Conservation (phyloP, 2,888 invertebrate genomes). For the Abrostola triplasia region DNA sequence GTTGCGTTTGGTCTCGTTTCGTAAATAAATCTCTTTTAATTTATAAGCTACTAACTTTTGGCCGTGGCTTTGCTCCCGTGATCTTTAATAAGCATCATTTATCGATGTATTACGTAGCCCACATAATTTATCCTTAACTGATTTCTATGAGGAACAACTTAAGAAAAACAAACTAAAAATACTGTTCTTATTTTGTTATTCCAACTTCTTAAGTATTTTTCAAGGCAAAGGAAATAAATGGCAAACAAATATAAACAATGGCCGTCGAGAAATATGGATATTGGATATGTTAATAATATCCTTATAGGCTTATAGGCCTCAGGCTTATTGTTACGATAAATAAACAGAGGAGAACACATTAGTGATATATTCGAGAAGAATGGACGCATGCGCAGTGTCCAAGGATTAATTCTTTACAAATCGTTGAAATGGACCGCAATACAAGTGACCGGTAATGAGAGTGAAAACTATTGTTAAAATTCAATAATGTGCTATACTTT, state of each 20-base stretch:
- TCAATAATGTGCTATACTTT: slow-evolving; percentile 32
- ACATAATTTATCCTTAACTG: too few species aligned
- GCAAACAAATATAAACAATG: slow-evolving; percentile 28
- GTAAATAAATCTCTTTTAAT: slow-evolving; percentile 42
- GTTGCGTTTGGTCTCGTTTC: slow-evolving; percentile 41
- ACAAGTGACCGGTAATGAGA: slow-evolving; percentile 40
- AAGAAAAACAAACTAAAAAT: too few species aligned
- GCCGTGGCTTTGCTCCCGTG: too few species aligned
- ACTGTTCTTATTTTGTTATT: too few species aligned
- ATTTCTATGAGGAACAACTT: too few species aligned
- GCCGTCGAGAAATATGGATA: slow-evolving; percentile 23
- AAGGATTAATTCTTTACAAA: slow-evolving; percentile 45
- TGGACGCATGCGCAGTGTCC: slow-evolving; percentile 28
- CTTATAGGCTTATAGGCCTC: slow-evolving; percentile 36
- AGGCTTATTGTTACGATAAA: slow-evolving; percentile 48
- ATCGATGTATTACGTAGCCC: too few species aligned
- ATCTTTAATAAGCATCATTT: too few species aligned
- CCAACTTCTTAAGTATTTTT: slow-evolving; percentile 5
- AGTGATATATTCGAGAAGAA: slow-evolving; percentile 40
- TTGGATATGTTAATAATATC: slow-evolving; percentile 25
- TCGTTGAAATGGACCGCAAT: slow-evolving; percentile 26
- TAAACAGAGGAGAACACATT: slow-evolving; percentile 29
- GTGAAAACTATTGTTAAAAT: slow-evolving; percentile 47
- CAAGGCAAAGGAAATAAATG: slow-evolving; percentile 13
- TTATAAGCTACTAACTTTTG: slow-evolving; percentile 26